Conservation (phyloP, 2,113 vertebrate species). For the Tricholaema leucomelas region DNA sequence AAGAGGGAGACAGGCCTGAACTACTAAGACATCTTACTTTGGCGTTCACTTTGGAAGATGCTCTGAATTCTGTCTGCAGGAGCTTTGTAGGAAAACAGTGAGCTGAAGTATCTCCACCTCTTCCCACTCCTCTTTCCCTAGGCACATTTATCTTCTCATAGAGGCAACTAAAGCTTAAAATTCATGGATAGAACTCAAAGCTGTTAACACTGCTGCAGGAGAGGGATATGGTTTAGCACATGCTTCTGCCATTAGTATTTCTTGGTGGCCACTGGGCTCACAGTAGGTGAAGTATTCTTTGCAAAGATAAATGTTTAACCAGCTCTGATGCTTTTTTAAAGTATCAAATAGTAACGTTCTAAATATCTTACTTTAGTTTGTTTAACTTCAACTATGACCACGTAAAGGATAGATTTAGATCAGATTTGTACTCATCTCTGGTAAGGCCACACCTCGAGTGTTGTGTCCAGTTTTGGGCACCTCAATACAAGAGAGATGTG, state of each 20-base stretch:
- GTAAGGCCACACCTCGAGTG: too few species aligned
- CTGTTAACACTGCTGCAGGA: background rate
- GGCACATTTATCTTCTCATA: background rate
- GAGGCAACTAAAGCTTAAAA: background rate
- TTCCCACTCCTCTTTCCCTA: background rate
- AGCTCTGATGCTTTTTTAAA: background rate
- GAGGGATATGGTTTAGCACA: background rate
- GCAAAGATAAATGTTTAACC: background rate
- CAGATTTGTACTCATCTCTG: background rate
- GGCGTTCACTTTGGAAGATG: background rate
- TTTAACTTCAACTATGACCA: background rate
- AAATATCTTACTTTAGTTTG: background rate
- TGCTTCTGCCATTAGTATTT: background rate
- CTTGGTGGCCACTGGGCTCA: background rate
- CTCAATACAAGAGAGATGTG: too few species aligned
- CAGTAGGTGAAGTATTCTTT: background rate
- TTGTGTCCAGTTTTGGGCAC: too few species aligned
- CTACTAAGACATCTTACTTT: background rate
- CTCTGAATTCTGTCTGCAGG: background rate
- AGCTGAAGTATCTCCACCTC: background rate
- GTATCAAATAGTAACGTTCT: background rate
- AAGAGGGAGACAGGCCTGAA: background rate
- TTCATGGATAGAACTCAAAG: background rate
- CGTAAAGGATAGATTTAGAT: background rate
- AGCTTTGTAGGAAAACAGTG: accelerated